Evolutionary conservation across 2,797 vertebrate genomes (phyloP), one percentile per base, ranked within the genome.

Genomic region (Hybognathus amarus): DNA sequence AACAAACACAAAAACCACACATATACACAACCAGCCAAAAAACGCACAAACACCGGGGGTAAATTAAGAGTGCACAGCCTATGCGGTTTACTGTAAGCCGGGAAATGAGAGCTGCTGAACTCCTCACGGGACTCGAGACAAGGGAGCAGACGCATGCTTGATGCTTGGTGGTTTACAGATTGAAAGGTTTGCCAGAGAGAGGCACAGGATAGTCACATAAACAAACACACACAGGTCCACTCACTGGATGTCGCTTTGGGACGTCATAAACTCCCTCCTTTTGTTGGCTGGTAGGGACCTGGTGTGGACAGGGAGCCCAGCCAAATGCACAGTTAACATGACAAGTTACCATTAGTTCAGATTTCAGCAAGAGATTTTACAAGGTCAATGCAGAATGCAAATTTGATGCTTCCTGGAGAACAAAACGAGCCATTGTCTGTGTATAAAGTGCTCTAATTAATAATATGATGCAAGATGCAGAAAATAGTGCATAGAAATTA

Each of bases 281-380:
- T 97, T 99, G 98, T 94, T 99, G 98, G 96, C 97, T 99, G 96
- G 97, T 99, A 91, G 98, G 98, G 94, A 99, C 98, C 98, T 99
- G 89, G 86, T 89, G 84, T 71, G 93, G 91, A 92, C 90, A 89
- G 86, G 85, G 74, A 87, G 87, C 85, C 88, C 87, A 85, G 85
- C 90, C 94, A 89, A 90, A 91, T 88, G 87, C 89, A 92, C 90
- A 91, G 92, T 78, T 90, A 91, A 89, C 90, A 92, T 82, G 81
- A 89, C 75, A 88, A 77, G 83, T 88, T 88, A 89, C 86, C 80
- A 86, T 75, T 83, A 82, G 66, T 86, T 87, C 79, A 89, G 79
- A 84, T 83, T 83, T 33, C 84, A 91, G 87, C 50, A 73, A n/a
- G 54, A 81, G 45, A 82, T 36, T 38, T 85, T 36, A 84, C 75